Evolutionary conservation across 1,140 invertebrate species (phyloP), one percentile per base, ranked within the genome.

Genomic region (Cotesia glomerata): DNA sequence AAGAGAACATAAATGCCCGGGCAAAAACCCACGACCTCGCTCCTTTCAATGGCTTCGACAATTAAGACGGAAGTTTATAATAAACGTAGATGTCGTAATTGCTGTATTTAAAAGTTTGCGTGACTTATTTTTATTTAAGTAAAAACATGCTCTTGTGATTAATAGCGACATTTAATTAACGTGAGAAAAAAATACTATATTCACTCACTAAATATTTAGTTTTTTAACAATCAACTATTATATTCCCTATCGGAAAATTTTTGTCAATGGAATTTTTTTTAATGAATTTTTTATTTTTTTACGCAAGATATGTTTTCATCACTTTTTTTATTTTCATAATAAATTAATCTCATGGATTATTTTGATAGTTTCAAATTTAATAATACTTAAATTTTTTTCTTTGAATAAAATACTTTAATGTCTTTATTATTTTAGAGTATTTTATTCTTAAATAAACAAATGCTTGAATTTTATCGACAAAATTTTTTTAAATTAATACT

Each of bases 1-100:
- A 51, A 75, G 65, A 51, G 58, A 52, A 72, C 54, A 54, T 9
- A 49, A 75, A 58, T 67, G 35, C 62, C 34, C 49, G 34, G 35
- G 61, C 61, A 64, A 36, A 52, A 61, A 70, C 35, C 58, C 36
- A 59, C 39, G 39, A 61, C 68, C 56, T 70, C 39, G 39, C 68
- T 63, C 39, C 36, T 71, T 72, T 67, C 64, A 72, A 72, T 72
- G 36, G 68, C 54, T 51, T 58, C 64, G 54, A 72, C 64, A 67
- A 72, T 72, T 72, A 58, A 67, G 71, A 54, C 71, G 71, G 63
- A 72, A 72, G 64, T 72, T 62, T 67, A 58, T 67, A 65, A 62
- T 67, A 72, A 72, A 72, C 36, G 65, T 16, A 72, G 64, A 67
- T 67, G 64, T 71, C 51, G 51, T 67, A 72, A 72, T 72, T 72